A percentile compares a stretch with the other conserved stretches of the same genome.
Evolutionary conservation across 2,113 vertebrate species (phyloP).

Genomic region (Sander lucioperca): DNA sequence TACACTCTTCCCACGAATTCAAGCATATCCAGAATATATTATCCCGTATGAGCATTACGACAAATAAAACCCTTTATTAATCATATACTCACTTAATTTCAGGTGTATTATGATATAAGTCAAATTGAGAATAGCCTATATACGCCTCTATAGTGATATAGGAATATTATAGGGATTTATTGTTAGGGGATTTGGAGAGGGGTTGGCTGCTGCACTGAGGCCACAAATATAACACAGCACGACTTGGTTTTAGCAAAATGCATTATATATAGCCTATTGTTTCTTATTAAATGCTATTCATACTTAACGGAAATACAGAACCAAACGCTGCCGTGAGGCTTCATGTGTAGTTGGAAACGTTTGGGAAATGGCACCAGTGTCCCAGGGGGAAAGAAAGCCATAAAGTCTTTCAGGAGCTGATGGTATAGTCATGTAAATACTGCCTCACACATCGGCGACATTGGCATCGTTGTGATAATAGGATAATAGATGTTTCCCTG

Average conservation of each 20-base stretch:
- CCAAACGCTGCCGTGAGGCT: neutral
- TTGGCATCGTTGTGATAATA: constrained; percentile 82
- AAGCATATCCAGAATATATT: neutral
- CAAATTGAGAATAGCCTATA: neutral
- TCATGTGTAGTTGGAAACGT: constrained; percentile 38
- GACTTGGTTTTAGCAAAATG: neutral
- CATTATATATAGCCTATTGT: neutral
- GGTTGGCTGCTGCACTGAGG: neutral
- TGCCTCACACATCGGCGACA: constrained; percentile 78
- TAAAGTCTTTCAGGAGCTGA: constrained; percentile 76
- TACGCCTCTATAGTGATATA: neutral
- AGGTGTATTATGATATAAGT: neutral
- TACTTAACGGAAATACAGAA: neutral
- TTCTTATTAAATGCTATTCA: neutral
- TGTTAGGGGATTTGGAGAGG: neutral
- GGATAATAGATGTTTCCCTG: constrained; percentile 82
- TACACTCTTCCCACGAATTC: constrained; percentile 48
- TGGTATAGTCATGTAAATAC: constrained; percentile 83
- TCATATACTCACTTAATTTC: neutral
- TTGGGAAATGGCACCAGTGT: constrained; percentile 74
- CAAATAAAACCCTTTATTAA: neutral
- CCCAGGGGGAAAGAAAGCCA: constrained; percentile 63
- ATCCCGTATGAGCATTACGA: neutral
- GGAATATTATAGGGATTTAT: neutral
- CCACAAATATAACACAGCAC: neutral